Base-by-base conservation (phyloP, 2,888 invertebrate genomes). In the Bruchidius siliquastri region DNA sequence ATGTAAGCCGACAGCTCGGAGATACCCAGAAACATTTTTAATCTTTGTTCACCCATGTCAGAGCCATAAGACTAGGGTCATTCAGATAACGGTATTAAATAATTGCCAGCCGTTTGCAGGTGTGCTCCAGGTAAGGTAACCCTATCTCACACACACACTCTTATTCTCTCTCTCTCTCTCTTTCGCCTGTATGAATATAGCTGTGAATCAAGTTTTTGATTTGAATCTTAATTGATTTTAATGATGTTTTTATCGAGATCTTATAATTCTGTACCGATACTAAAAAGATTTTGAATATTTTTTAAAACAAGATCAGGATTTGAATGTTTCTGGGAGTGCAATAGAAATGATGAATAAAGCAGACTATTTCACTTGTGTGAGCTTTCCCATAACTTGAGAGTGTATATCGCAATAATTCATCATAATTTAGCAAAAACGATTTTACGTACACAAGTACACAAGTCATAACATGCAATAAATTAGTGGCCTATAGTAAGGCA, bases 71-170 rank as follows among this genome's bases (percentile, higher is more conserved):
- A 75, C 77, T 76, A 75, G 75, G 78, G 78, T 79, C 79, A 79
- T 74, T 76, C 77, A 74, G 75, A 77, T 80, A 80, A 80, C 80
- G 80, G 80, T 73, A 80, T 77, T 77, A 77, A 78, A 80, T 78
- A 79, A 80, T 79, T 80, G 78, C 71, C 68, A 68, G 22, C 21
- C 21, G 21, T 22, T 21, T 68, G 68, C 68, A 68, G 68, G 68
- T 68, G 68, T 68, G 68, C 68, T 68, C 20, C 68, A 68, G 68
- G 68, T 68, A 68, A 49, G 18, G 49, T 18, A 13, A 13, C 49
- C 18, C 18, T 49, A 3, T 49, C 49, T 49, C 18, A 8, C 49
- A 8, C 49, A 1, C 49, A 8, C 49, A 13, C 49, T 49, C 49
- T 8, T 49, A n/a, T 8, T 49, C 6, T 13, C 49, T 13, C 49